Evolutionary conservation across 1,140 invertebrate species (phyloP), one percentile per base, ranked within the genome.

Genomic region (Drosophila kohkoa): DNA sequence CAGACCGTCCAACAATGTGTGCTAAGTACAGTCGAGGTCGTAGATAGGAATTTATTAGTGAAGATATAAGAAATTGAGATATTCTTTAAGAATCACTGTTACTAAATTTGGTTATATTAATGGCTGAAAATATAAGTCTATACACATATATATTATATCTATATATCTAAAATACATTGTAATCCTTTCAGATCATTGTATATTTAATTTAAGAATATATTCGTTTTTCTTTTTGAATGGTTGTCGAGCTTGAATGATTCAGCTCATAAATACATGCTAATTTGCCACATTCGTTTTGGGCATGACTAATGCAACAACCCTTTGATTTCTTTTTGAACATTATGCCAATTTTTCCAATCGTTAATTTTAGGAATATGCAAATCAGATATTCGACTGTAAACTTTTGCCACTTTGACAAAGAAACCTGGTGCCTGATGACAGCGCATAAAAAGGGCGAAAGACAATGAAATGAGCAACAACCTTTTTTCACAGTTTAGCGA

Each of bases 321-420:
- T 8, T 60, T 13, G 8, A 11, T 16, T 57, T 57, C 10, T 4
- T 57, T 20, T 20, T 5, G 1, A 41, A 41, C 35, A 16, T 70
- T 58, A 51, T 85, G 81, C 64, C 77, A 85, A 85, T 88, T 82
- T 76, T 82, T 77, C 79, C 73, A 82, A 70, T 77, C 80, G 73
- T 86, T 88, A 86, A 86, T 79, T 82, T 86, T 58, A 58, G 52
- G 65, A 77, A 88, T 77, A 87, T 87, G 82, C 77, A 88, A 88
- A 88, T 87, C 45, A 78, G 73, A 54, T 67, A 77, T 82, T 86
- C 79, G 70, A 73, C 45, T 79, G 82, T 83, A 80, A 83, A 82
- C 65, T 82, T 85, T 77, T 79, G 35, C 46, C 64, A 81, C 25
- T 62, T 43, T 52, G 15, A 81, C 60, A 72, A 66, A 81, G 46